A percentile compares a stretch with the other conserved stretches of the same genome.
Conservation (phyloP, 2,113 vertebrate species). For the Telmatochromis brichardi region DNA sequence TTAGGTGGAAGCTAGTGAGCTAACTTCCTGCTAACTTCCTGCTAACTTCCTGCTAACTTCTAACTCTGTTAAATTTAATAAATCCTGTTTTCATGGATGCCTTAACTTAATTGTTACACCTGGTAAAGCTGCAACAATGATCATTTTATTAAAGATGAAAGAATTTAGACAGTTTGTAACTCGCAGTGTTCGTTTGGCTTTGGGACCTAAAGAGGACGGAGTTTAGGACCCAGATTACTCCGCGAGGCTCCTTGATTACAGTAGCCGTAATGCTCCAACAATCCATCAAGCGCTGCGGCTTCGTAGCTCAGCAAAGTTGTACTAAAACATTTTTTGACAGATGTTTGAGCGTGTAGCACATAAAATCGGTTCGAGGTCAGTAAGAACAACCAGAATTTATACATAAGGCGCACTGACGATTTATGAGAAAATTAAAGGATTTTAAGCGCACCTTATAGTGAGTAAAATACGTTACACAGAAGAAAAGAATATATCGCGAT, state of each 20-base stretch:
- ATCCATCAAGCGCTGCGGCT: accelerated
- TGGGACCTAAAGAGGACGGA: accelerated
- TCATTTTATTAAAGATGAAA: not conserved
- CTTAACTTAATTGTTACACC: accelerated
- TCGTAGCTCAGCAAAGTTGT: accelerated
- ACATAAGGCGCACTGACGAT: accelerated
- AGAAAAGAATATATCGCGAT: not conserved
- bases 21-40: not conserved
- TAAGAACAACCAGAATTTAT: accelerated
- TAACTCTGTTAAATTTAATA: accelerated
- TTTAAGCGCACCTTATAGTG: not conserved
- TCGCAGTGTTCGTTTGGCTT: accelerated
- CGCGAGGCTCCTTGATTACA: accelerated
- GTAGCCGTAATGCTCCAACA: accelerated
- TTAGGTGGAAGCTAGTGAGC: accelerated
- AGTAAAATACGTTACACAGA: not conserved
- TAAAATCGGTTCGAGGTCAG: not conserved
- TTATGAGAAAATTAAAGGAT: accelerated
- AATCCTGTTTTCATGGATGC: not conserved
- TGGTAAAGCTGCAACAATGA: accelerated
- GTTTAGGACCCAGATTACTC: not conserved
- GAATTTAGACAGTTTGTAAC: not conserved
- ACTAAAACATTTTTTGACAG: not conserved
- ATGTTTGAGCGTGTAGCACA: not conserved
- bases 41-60: no score